Conservation (phyloP, 2,888 invertebrate genomes). For the Drosophila koepferae region DNA sequence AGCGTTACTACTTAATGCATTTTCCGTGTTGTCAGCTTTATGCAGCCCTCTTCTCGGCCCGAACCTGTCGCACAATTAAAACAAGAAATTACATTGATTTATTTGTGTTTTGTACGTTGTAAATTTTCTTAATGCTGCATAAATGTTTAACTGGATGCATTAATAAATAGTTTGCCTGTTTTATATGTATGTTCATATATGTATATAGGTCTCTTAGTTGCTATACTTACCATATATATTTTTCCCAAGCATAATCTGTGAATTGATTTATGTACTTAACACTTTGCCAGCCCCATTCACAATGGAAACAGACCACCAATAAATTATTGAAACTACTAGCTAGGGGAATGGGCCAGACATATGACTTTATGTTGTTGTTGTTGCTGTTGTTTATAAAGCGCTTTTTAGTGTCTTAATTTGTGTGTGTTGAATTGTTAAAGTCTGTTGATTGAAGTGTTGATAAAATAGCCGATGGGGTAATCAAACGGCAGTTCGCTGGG, state of each 20-base stretch:
- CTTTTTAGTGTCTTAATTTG: conserved; percentile 60
- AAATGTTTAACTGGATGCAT: conserved; percentile 57
- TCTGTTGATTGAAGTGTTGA: conserved; percentile 49
- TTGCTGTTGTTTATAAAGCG: conserved; percentile 32
- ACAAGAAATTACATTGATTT: conserved; percentile 64
- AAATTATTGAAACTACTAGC: conserved; percentile 45
- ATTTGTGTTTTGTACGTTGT: conserved; percentile 46
- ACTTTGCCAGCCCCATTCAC: conserved; percentile 48
- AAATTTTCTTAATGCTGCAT: conserved; percentile 65
- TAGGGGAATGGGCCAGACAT: conserved; percentile 23
- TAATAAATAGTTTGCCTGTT: conserved; percentile 47
- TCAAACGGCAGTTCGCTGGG: conserved; percentile 20
- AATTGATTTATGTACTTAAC: conserved; percentile 66
- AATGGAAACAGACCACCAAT: conserved; percentile 32
- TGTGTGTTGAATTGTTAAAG: conserved; percentile 47
- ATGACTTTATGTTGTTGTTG: conserved; percentile 22
- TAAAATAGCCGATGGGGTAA: conserved; percentile 37
- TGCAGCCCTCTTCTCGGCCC: neutral
- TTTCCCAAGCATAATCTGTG: conserved; percentile 51
- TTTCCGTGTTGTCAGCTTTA: conserved; percentile 52
- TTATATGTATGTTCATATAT: neutral
- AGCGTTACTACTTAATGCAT: conserved; percentile 62
- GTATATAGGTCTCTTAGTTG: conserved; percentile 20
- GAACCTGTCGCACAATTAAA: conserved; percentile 65
- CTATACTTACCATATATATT: conserved; percentile 32